These are phyloP conservation scores for Chromoteleia sp. DNA, from an alignment of 2,888 invertebrate species.

Conservation along the genomic window DNA sequence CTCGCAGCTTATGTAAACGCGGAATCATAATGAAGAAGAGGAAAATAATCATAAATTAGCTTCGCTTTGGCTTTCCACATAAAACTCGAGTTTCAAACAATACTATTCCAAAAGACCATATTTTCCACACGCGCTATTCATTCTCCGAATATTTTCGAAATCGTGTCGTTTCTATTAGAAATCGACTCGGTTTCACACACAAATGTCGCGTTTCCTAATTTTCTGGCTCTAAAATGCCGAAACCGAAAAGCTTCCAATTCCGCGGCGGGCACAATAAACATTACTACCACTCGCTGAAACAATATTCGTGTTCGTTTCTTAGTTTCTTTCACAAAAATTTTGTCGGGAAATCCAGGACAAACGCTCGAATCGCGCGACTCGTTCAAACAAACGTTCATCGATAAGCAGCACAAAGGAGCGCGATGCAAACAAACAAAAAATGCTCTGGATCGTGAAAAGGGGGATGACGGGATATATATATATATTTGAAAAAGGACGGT, in stretches of 20 bases:
- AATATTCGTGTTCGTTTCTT: not conserved
- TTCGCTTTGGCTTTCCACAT: not conserved
- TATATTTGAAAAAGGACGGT: conserved; percentile 28
- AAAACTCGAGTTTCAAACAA: not conserved
- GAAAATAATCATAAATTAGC: not conserved
- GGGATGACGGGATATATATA: conserved; percentile 6
- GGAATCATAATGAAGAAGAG: not conserved
- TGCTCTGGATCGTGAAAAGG: conserved; percentile 6
- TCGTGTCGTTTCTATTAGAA: too few relatives aligned
- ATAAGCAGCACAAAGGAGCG: conserved; percentile 16
- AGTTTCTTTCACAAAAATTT: not conserved
- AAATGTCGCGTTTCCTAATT: too few relatives aligned
- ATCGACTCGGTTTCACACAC: too few relatives aligned
- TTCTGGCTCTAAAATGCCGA: too few relatives aligned
- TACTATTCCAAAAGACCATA: not conserved
- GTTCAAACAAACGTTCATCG: conserved; percentile 14
- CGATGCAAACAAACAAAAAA: conserved; percentile 32
- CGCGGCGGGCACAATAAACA: not conserved
- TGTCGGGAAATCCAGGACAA: not conserved
- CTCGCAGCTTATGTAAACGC: conserved; percentile 8
- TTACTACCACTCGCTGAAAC: not conserved
- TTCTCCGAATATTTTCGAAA: too few relatives aligned
- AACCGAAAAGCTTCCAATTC: not conserved
- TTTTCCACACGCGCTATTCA: too few relatives aligned
- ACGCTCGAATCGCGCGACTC: not conserved